Base-by-base conservation (phyloP, 2,888 invertebrate genomes). In the Oxyteleia sp. region DNA sequence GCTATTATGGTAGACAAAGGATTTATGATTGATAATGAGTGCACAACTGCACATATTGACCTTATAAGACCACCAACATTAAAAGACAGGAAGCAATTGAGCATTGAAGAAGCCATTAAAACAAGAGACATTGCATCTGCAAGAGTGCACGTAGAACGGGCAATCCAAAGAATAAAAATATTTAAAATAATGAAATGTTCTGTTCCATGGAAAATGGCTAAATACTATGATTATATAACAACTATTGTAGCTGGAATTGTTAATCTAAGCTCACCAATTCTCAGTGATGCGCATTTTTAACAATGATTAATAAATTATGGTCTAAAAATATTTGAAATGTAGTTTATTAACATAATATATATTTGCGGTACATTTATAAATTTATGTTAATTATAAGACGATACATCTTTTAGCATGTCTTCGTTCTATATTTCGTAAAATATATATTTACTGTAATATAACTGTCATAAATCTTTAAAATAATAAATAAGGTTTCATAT, bases 1-100 rank as follows among this genome's bases (percentile, higher is more conserved):
- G 85, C 82, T 4, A 64, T 85, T n/a, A 85, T 85, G 76, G 79
- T 75, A 0, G 80, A 82, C 23, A 66, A 79, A 11, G 82, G 74
- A 0, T 82, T 82, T 53, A 2, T 41, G 0, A 78, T 85, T 7
- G 61, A 83, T 8, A 7, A 15, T 0, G 10, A 75, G 47, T 85
- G 80, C 26, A 51, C 41, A 5, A 32, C 0, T 2, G 1, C 0
- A 38, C 8, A 47, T 11, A 72, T 84, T 0, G 13, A 82, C n/a
- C 16, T 81, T 29, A 78, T 74, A 13, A 63, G 59, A 5, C 71
- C 81, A n/a, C 81, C 72, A 38, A 79, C 26, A 61, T 5, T 61
- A 4, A 47, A 51, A 61, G 13, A 68, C 8, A n/a, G 26, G n/a
- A 38, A 45, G 43, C 72, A 66, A 20, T 13, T 66, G 1, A 66